Base-by-base conservation (phyloP, 2,888 invertebrate genomes). In the Drosophila barbarae region DNA sequence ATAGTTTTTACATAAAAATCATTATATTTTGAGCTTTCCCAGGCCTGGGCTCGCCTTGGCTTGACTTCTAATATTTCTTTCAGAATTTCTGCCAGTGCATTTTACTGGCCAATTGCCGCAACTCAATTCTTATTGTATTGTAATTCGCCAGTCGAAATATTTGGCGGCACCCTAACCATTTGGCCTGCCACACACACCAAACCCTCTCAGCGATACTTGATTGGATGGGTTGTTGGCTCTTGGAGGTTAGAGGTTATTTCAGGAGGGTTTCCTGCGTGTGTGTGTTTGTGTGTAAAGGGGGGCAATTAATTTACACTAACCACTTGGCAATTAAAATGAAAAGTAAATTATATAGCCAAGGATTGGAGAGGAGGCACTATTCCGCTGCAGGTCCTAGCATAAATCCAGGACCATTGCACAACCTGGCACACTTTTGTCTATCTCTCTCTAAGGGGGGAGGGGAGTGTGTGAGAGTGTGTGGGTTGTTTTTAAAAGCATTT, bases 301-400 rank as follows among this genome's bases (percentile, higher is more conserved):
- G 84, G 84, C 80, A 81, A 77, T 81, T 81, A 84, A 84, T 81
- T 81, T 84, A 68, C 73, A 73, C 74, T 74, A 76, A 74, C 81
- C 82, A 76, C 79, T 84, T 72, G 73, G 82, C 78, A 81, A 81
- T 81, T 81, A 81, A 81, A 81, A 81, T 81, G 76, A 69, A 84
- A 84, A 84, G 82, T 81, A 84, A 84, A 82, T 81, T 78, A 84
- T 81, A 77, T 61, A 64, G 55, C 63, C 67, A 67, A 61, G 69
- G 36, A 60, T 47, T 13, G 30, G 26, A 21, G 30, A 13, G 35
- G 26, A 49, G 49, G 61, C 39, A 15, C 13, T 32, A 10, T 9
- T 32, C 41, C 15, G 42, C 35, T 38, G 35, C 58, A 53, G 49
- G 41, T 55, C 7, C 41, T 28, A 30, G n/a, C 39, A 34, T 38